Evolutionary conservation across 2,797 vertebrate species (phyloP).

Genomic region (Xenentodon cancila): DNA sequence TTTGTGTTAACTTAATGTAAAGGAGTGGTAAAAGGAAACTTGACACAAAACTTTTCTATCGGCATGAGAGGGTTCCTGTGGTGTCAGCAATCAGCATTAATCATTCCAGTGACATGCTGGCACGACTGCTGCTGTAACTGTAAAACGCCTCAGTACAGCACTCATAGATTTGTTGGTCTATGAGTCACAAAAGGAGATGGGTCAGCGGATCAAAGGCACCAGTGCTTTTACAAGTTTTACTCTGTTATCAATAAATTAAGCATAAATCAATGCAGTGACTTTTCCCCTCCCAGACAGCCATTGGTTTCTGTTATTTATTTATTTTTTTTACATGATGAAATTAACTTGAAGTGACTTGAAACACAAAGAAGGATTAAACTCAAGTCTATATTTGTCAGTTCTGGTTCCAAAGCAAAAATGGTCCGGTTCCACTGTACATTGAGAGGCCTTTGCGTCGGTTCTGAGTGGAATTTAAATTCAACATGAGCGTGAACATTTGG

Average conservation of each 20-base stretch:
- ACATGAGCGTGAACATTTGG: too few relatives aligned
- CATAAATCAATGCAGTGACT: background rate
- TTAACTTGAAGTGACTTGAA: too few relatives aligned
- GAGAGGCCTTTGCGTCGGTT: too few relatives aligned
- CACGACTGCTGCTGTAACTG: slow-evolving; percentile 31
- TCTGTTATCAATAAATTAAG: slow-evolving; percentile 1
- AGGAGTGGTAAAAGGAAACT: background rate
- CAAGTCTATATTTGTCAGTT: too few relatives aligned
- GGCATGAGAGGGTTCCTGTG: slow-evolving; percentile 1
- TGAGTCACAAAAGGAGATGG: slow-evolving; percentile 30
- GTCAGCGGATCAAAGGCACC: slow-evolving; percentile 26
- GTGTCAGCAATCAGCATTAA: slow-evolving; percentile 7
- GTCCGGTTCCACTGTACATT: too few relatives aligned
- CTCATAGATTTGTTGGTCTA: slow-evolving; percentile 45
- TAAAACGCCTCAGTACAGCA: slow-evolving; percentile 25
- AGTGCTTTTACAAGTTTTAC: slow-evolving; percentile 46
- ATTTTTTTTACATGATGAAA: background rate
- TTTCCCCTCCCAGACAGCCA: slow-evolving; percentile 3
- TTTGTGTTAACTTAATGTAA: background rate
- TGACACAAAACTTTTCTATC: background rate
- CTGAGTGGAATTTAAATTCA: too few relatives aligned
- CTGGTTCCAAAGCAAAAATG: too few relatives aligned
- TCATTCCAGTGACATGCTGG: slow-evolving; percentile 43
- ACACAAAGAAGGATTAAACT: too few relatives aligned
- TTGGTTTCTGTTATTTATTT: slow-evolving; percentile 8